Evolutionary conservation across 1,140 invertebrate genomes (phyloP), one percentile per base, ranked within the genome.

Genomic region (Lethrus apterus): DNA sequence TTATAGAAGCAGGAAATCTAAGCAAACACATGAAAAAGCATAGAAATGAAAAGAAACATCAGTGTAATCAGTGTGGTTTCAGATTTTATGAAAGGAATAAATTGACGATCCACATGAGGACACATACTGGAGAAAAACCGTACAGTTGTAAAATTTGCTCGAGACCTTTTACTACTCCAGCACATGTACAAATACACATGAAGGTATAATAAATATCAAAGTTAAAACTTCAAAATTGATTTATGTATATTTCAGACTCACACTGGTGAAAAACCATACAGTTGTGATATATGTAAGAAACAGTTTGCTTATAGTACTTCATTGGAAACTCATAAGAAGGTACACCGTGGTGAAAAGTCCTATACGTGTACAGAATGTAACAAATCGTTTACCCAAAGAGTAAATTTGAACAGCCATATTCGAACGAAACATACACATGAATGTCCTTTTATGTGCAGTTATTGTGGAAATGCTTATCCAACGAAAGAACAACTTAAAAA

Each of bases 401-500:
- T 44, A 9, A 48, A 44, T 15, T 41, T 50, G 5, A 21, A 36
- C n/a, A 46, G 34, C 14, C 52, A 54, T 19, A 45, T 53, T 10
- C 26, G 48, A 8, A 43, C 21, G 4, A 53, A 50, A 32, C 51
- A 53, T 29, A 46, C 47, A 1, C 36, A 38, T 2, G 51, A 53
- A 26, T 50, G 47, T 23, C 44, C 51, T 2, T 50, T 46, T 15
- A 43, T 75, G 49, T 76, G 83, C 50, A 68, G 68, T 1, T 73
- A 76, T 21, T 88, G 85, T 55, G 70, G 73, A 4, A 85, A 86
- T 63, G 71, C 80, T 0, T 89, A 86, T 63, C 84, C 79, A 4
- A 84, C 84, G 57, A 77, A 80, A 8, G 70, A 67, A 14, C 72
- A 72, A 1, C 47, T 75, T 4, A 69, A 70, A n/a, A 71, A 70